Evolutionary conservation across 2,888 invertebrate species (phyloP).

Genomic region (Cephus sareptanus): DNA sequence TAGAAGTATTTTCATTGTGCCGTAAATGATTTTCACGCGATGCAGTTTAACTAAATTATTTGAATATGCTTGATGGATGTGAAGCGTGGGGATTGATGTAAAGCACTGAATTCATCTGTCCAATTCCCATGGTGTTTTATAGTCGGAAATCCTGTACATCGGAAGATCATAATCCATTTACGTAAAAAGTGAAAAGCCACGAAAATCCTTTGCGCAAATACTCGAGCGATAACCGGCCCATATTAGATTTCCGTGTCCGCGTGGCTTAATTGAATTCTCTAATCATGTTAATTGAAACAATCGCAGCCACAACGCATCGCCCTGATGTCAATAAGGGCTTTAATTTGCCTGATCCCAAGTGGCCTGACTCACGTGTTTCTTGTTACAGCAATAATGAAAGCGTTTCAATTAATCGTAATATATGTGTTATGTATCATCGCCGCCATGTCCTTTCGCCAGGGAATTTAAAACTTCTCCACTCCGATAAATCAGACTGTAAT

Average conservation of each 20-base stretch:
- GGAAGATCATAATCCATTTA: slow-evolving; percentile 10
- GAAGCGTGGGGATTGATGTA: slow-evolving; percentile 3
- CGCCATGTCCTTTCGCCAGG: not conserved
- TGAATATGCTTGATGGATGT: not conserved
- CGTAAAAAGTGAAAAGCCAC: slow-evolving; percentile 18
- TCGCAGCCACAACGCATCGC: not conserved
- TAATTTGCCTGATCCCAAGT: not conserved
- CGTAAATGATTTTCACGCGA: not conserved
- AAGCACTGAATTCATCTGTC: slow-evolving; percentile 13
- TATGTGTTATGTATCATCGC: not conserved
- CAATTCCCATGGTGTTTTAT: slow-evolving; percentile 23
- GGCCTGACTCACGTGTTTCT: slow-evolving; percentile 32
- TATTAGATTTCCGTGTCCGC: slow-evolving; percentile 17
- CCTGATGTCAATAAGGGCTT: slow-evolving; percentile 6
- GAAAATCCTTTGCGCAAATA: slow-evolving; percentile 43
- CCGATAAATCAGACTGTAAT: not conserved
- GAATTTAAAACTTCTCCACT: not conserved
- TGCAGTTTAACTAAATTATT: not conserved
- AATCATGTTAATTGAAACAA: slow-evolving; percentile 36
- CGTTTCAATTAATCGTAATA: slow-evolving; percentile 36
- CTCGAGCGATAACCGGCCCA: slow-evolving; percentile 17
- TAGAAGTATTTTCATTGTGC: slow-evolving; percentile 28
- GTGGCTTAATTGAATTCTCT: slow-evolving; percentile 44
- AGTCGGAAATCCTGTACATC: slow-evolving; percentile 15
- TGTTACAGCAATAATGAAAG: slow-evolving; percentile 30